phyloP scores from a whole-genome alignment of 2,113 vertebrate genomes.

The Polypterus senegalus region DNA sequence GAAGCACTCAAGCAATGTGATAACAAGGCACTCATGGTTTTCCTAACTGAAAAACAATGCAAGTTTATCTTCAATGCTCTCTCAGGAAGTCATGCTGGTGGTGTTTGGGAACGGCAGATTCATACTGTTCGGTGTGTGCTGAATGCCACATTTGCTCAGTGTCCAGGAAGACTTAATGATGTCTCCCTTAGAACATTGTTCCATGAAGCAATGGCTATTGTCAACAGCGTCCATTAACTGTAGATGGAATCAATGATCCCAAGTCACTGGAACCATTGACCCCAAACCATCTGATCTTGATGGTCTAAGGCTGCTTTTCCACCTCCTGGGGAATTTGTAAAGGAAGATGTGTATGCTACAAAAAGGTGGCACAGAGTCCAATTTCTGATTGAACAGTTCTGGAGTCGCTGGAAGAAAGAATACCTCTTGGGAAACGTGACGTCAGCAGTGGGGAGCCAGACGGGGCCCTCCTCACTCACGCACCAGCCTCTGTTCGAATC shows the following conservation, averaged over 20 bases:
- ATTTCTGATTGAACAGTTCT: constrained; percentile 18
- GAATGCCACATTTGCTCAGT: constrained; percentile 3
- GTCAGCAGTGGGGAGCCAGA: too few relatives aligned
- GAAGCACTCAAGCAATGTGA: too few relatives aligned
- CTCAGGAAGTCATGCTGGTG: too few relatives aligned
- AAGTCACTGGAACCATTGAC: constrained; percentile 10
- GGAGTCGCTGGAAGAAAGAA: constrained; percentile 20
- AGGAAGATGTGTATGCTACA: constrained; percentile 19
- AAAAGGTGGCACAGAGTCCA: constrained; percentile 20
- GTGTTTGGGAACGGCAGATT: too few relatives aligned
- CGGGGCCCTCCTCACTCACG: too few relatives aligned
- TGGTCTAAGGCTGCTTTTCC: constrained; percentile 13
- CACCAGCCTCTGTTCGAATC: too few relatives aligned
- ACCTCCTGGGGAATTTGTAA: constrained; percentile 18
- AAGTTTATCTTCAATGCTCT: too few relatives aligned
- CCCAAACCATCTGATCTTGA: constrained; percentile 17
- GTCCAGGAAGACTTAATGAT: constrained; percentile 2
- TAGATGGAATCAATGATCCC: constrained; percentile 15
- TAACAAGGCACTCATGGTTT: too few relatives aligned
- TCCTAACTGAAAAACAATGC: too few relatives aligned
- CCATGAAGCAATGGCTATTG: constrained; percentile 13
- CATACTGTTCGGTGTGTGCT: too few relatives aligned
- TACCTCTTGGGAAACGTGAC: not conserved
- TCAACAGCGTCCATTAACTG: constrained; percentile 17
- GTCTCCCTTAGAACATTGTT: constrained; percentile 11